Evolutionary conservation across 2,888 invertebrate genomes (phyloP), one percentile per base, ranked within the genome.

Genomic region (Aleiodes testaceus): DNA sequence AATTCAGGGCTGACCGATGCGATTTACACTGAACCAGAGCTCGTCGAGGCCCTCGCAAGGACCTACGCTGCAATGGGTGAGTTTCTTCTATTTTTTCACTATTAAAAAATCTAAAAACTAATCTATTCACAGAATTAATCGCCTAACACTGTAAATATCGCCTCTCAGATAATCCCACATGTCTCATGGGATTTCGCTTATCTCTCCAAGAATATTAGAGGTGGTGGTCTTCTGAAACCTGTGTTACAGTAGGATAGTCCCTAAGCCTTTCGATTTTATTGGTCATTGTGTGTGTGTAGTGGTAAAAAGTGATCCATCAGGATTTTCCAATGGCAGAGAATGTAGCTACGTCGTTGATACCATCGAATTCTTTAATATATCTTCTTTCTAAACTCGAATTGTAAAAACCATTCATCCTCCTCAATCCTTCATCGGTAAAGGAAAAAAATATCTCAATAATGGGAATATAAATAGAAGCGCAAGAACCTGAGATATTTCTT

Each of bases 61-160:
- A 67, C 74, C 50, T 77, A 78, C 55, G 77, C 76, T 47, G 76
- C 74, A 20, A 64, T 78, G 1, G 76, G 78, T 78, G 52, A 78
- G 78, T 75, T 20, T 16, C 11, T n/a, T 22, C 11, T 36, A 9
- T 36, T 36, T 36, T 36, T 36, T 5, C 36, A 36, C 26, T 36
- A 7, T 36, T 36, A 9, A 3, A 36, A 7, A 36, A 36, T 6
- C 7, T 36, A 3, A 36, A 2, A 9, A 12, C 12, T 26, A 26
- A 26, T 22, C 12, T 26, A 14, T 53, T 9, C n/a, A 52, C 52
- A 12, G 14, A 14, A 14, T 53, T 26, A 30, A 53, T 53, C 26
- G 30, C 26, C 53, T 26, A n/a, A 12, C 12, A 14, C n/a, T 53
- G 53, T 22, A 52, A 52, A 52, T 52, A 52, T 20, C 5, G 20